Base-by-base conservation (phyloP, 1,140 invertebrate species). In the Heliconius hermathena region DNA sequence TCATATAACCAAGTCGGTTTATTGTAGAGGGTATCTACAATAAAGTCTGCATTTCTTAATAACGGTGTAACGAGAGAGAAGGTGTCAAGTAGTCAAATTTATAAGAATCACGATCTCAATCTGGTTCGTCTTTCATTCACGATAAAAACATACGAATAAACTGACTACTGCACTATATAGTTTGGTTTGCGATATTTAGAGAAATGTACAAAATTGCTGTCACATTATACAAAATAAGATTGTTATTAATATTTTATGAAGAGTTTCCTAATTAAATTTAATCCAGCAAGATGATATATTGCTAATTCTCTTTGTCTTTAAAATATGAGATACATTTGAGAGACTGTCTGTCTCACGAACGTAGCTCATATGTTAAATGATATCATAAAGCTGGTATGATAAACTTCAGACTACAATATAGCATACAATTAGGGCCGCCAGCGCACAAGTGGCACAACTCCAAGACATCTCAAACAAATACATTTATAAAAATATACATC, bases 41-140 rank as follows among this genome's bases (percentile, higher is more conserved):
- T 46, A 46, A 46, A 1, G 41, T 46, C 41, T 46, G 13, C 41
- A 46, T 46, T 16, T 46, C 41, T 46, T 46, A 46, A 46, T 46
- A 46, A 46, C 3, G 13, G 13, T 46, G 41, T 46, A 46, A 46
- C 57, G n/a, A 60, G 57, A 54, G 52, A n/a, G 1, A 60, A 60
- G 57, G 57, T 60, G n/a, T 60, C 57, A 60, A 60, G 9, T 60
- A 60, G 57, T 22, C n/a, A 26, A 60, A 60, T 60, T 60, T 60
- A 60, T 60, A 60, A 60, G n/a, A 60, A 60, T 60, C 57, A 60
- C 57, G 57, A 60, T 60, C 22, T n/a, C 9, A 13, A 60, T 22
- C 2, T 13, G 57, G 9, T 4, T 22, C 57, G 57, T 22, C 9
- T 60, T n/a, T 22, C 57, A 13, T 60, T 60, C n/a, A 60, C 26